Conservation (phyloP, 2,113 vertebrate genomes). For the Geococcyx californianus region DNA sequence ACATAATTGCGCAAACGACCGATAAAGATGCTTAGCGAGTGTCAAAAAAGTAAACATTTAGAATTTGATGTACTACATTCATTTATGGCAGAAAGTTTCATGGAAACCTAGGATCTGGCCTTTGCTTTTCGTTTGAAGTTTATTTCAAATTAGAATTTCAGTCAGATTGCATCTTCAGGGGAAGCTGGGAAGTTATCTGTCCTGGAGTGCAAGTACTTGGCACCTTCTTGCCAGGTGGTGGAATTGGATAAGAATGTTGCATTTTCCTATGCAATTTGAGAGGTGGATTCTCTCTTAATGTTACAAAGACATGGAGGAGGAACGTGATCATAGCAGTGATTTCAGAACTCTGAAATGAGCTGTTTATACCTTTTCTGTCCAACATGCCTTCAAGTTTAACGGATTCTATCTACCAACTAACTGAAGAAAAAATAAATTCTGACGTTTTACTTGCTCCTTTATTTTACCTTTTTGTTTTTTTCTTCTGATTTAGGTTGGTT, state of each 20-base stretch:
- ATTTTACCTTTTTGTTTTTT: slow-evolving; percentile 33
- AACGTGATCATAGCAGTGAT: background rate
- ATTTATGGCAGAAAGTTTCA: background rate
- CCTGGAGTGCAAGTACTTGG: background rate
- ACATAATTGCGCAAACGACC: background rate
- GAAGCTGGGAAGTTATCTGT: background rate
- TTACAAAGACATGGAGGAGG: background rate
- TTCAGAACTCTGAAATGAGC: background rate
- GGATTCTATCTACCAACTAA: background rate
- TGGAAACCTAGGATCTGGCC: background rate
- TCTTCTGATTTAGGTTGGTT: slow-evolving; percentile 83
- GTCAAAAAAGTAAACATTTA: background rate
- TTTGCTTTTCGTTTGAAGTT: background rate
- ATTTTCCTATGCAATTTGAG: background rate
- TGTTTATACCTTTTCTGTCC: background rate
- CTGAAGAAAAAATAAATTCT: background rate
- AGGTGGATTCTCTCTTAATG: background rate
- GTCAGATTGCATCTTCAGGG: background rate
- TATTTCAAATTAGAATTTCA: background rate
- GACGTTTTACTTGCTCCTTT: background rate
- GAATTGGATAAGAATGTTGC: background rate
- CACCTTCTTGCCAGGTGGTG: background rate
- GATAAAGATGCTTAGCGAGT: background rate
- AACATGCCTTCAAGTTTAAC: background rate
- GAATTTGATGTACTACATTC: background rate